Conservation (phyloP, 2,113 vertebrate genomes). For the Lepisosteus oculatus region DNA sequence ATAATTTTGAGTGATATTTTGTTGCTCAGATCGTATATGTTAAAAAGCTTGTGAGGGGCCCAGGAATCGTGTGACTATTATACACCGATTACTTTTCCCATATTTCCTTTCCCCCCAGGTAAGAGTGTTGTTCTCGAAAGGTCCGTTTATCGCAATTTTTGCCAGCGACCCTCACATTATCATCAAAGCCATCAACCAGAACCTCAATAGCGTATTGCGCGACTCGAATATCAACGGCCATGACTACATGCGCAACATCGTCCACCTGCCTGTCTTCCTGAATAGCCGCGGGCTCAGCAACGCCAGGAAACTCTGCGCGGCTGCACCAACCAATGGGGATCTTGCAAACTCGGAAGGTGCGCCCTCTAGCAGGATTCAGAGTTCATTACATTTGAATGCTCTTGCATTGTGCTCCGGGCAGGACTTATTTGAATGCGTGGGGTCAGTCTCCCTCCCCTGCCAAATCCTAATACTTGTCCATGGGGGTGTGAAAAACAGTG, state of each 20-base stretch:
- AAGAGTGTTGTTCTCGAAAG: conserved; percentile 93
- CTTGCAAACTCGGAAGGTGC: conserved; percentile 62
- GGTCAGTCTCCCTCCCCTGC: too few relatives aligned
- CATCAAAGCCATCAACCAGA: conserved; percentile 98
- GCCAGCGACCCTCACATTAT: conserved; percentile 98
- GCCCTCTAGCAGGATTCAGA: not conserved
- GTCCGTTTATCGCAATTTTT: conserved; percentile 95
- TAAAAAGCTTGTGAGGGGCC: too few relatives aligned
- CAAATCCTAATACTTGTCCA: too few relatives aligned
- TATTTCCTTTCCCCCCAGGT: conserved; percentile 65
- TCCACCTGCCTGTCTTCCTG: conserved; percentile 95
- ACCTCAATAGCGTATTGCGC: conserved; percentile 92
- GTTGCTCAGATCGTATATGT: too few relatives aligned
- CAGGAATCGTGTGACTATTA: too few relatives aligned
- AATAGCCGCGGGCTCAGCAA: conserved; percentile 90
- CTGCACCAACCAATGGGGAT: conserved; percentile 78
- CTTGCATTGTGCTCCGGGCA: too few relatives aligned
- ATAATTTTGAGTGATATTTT: too few relatives aligned
- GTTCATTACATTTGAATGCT: too few relatives aligned
- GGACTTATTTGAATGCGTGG: too few relatives aligned
- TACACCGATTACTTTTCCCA: too few relatives aligned
- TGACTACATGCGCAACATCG: conserved; percentile 97
- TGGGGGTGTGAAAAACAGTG: not conserved
- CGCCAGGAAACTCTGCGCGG: conserved; percentile 77
- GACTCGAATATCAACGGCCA: conserved; percentile 98